A percentile compares a stretch with the other conserved stretches of the same genome.
phyloP scores from a whole-genome alignment of 2,113 vertebrate species.

The Leptocoma aspasia region DNA sequence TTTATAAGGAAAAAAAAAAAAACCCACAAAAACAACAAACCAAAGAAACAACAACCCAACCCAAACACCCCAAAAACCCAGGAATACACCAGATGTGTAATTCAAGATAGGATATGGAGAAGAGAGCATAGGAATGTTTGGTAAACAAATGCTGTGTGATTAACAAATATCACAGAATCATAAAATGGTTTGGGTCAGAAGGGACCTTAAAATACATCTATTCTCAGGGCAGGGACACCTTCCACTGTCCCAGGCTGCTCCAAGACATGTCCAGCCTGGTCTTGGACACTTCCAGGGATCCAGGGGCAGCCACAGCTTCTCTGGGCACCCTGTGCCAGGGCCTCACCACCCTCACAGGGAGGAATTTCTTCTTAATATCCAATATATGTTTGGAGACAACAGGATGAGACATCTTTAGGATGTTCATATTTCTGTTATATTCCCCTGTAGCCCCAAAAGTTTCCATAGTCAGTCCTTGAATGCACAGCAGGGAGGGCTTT shows the following conservation, averaged over 20 bases:
- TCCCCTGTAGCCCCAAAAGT: neutral
- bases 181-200: neutral
- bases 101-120: neutral
- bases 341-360: rapidly evolving
- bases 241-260: rapidly evolving
- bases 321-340: neutral
- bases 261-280: rapidly evolving
- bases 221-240: neutral
- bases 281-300: neutral
- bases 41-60: neutral
- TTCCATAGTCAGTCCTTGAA: neutral
- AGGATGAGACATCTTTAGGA: neutral
- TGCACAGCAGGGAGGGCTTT: neutral
- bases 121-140: neutral
- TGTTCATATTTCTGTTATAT: neutral
- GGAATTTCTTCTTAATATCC: neutral
- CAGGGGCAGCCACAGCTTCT: neutral
- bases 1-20: neutral
- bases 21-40: neutral
- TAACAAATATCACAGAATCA: neutral
- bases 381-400: neutral
- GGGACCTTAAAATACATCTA: neutral
- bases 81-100: conserved; percentile 9
- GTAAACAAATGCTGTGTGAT: neutral
- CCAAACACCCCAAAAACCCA: neutral